These are phyloP conservation scores for Ageneiosus marmoratus DNA, from an alignment of 2,113 vertebrate genomes.

Conservation along the genomic window DNA sequence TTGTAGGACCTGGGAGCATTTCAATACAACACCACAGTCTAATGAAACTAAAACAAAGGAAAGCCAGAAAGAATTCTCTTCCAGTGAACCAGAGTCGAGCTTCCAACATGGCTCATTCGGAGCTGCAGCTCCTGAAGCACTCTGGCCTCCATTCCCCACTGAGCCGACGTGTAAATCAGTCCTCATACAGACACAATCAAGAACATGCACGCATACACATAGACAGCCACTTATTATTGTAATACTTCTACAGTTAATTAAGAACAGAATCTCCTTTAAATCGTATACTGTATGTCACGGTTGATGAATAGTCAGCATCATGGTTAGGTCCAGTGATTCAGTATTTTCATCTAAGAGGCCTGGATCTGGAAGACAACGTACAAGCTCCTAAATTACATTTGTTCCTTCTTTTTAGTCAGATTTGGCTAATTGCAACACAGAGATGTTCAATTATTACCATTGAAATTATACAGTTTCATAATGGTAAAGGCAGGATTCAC, in stretches of 20 bases:
- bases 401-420: not conserved
- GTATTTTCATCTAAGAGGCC: slow-evolving; percentile 42
- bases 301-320: slow-evolving; percentile 48
- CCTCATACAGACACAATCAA: slow-evolving; percentile 32
- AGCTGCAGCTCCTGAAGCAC: slow-evolving; percentile 21
- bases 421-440: not conserved
- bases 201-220: slow-evolving; percentile 27
- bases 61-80: not conserved
- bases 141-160: slow-evolving; percentile 50
- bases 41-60: slow-evolving; percentile 5
- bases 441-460: slow-evolving; percentile 10
- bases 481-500: slow-evolving; percentile 1
- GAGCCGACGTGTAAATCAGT: slow-evolving; percentile 54
- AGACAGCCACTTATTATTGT: not conserved
- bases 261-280: slow-evolving; percentile 38
- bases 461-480: slow-evolving; percentile 5
- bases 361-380: slow-evolving; percentile 36
- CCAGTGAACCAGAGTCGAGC: not conserved
- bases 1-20: slow-evolving; percentile 20
- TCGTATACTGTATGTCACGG: slow-evolving; percentile 31
- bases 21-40: not conserved
- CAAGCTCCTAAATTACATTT: not conserved
- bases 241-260: slow-evolving; percentile 25
- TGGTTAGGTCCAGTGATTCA: slow-evolving; percentile 39
- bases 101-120: slow-evolving; percentile 1